Evolutionary conservation across 2,888 invertebrate species (phyloP), one percentile per base, ranked within the genome.

Genomic region (Vanessa cardui): DNA sequence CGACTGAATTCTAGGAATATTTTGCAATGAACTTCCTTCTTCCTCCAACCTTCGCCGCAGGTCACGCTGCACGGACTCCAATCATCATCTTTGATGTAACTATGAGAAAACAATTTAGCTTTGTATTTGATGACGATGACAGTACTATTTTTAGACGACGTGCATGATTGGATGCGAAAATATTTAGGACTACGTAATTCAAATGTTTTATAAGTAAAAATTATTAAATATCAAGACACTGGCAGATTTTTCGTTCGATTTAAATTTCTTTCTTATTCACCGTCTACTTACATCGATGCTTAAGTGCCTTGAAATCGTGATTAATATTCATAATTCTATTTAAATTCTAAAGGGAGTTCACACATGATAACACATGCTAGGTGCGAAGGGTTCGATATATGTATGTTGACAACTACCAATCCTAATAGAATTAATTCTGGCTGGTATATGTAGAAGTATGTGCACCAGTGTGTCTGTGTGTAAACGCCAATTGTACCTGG

Each of bases 41-140:
- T 95, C n/a, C 96, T 94, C 76, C 96, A 93, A 0, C 99, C 99
- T 83, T 97, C 96, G 0, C 99, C 99, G 83, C 99, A 99, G 0
- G 96, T 96, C 0, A 96, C 96, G 78, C 97, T 98, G 92, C 99
- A 99, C 0, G 96, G 95, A 2, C 98, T 96, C 98, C 98, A 99
- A 64, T 97, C 96, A 12, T 88, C 89, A 70, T 98, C 98, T 72
- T 97, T 96, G 80, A 98, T 96, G 92, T 97, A 99, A 83, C 99
- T 98, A 92, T 72, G 66, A 88, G 81, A 77, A 71, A 61, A 54
- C 33, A 6, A 54, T 70, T 59, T 31, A 59, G 26, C 21, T 16
- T 39, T 12, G n/a, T 15, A 33, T 56, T 12, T 56, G 26, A 4
- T 39, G 18, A 33, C 39, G 12, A n/a, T 7, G 45, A 50, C 8